Conservation (phyloP, 2,113 vertebrate species). For the Sisor rabdophorus region DNA sequence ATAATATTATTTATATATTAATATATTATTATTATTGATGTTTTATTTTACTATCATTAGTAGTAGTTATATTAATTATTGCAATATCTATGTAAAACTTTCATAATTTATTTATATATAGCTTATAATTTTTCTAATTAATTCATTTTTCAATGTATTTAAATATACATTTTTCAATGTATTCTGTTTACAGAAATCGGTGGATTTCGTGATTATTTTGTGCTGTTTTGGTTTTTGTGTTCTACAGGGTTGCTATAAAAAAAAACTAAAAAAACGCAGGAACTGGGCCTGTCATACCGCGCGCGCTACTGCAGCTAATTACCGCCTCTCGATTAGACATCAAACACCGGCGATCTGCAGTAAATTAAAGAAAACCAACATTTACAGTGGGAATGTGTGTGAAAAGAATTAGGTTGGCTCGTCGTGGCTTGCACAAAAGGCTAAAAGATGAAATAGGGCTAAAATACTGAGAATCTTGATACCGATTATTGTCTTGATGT, state of each 20-base stretch:
- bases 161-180: neutral
- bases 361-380: conserved; percentile 65
- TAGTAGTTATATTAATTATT: too few species aligned
- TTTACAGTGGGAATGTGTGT: conserved; percentile 54
- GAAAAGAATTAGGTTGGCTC: conserved; percentile 42
- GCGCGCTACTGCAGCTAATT: conserved; percentile 3
- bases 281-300: neutral
- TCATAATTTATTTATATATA: too few species aligned
- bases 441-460: neutral
- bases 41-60: too few species aligned
- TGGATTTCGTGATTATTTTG: neutral
- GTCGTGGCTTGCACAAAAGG: neutral
- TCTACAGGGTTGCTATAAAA: neutral
- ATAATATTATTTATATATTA: too few species aligned
- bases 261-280: neutral
- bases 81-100: too few species aligned
- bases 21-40: too few species aligned
- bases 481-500: neutral
- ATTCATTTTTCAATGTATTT: neutral
- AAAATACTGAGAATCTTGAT: neutral
- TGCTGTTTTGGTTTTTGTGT: neutral
- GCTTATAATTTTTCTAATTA: neutral
- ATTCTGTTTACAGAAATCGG: neutral
- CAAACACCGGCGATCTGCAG: conserved; percentile 62
- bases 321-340: neutral